A percentile compares a stretch with the other conserved stretches of the same genome.
Evolutionary conservation across 2,113 vertebrate species (phyloP).

Genomic region (Glaucidium brasilianum): DNA sequence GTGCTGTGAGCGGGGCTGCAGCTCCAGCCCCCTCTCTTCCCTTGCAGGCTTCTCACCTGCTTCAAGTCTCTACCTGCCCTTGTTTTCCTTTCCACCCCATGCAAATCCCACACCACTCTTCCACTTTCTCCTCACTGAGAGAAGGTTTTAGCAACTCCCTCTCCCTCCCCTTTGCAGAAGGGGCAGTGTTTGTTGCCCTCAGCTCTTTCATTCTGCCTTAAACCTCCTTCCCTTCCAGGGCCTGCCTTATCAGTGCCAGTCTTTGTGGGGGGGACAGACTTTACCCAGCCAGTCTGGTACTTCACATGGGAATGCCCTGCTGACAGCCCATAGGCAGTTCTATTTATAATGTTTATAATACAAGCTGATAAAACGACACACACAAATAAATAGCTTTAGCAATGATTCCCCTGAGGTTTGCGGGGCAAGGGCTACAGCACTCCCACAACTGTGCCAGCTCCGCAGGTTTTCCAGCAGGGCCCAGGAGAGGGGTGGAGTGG

Average conservation of each 20-base stretch:
- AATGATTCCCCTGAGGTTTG: not conserved
- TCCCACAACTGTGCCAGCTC: not conserved
- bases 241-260: not conserved
- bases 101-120: not conserved
- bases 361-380: not conserved
- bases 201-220: not conserved
- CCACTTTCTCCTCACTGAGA: not conserved
- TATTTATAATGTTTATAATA: not conserved
- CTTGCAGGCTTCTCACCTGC: not conserved
- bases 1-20: rapidly evolving
- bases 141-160: not conserved
- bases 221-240: not conserved
- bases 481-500: rapidly evolving
- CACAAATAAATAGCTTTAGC: not conserved
- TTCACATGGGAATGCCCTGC: not conserved
- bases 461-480: not conserved
- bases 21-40: not conserved
- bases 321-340: not conserved
- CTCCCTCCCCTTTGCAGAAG: not conserved
- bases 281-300: not conserved
- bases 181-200: not conserved
- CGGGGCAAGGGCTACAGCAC: not conserved
- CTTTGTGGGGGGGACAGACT: not conserved
- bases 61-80: not conserved
- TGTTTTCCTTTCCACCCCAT: not conserved